phyloP scores from a whole-genome alignment of 2,888 invertebrate genomes.

The Mimumesa dahlbomi region DNA sequence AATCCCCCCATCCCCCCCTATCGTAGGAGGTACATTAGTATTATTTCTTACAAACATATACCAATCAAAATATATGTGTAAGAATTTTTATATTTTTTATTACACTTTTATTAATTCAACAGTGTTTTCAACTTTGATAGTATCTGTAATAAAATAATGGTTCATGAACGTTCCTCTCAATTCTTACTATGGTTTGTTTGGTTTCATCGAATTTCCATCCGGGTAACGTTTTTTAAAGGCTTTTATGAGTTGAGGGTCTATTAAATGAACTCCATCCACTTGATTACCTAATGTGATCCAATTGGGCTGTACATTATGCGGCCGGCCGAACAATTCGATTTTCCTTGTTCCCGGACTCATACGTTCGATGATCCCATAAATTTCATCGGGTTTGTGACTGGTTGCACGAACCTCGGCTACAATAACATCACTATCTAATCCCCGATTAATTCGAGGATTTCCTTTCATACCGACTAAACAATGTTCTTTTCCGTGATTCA shows the following conservation, averaged over 20 bases:
- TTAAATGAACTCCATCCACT: slow-evolving; percentile 95
- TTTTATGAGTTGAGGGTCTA: slow-evolving; percentile 94
- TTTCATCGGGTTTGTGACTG: slow-evolving; percentile 99
- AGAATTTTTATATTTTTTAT: no score
- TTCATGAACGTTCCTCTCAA: neutral
- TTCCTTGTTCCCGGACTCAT: slow-evolving; percentile 98
- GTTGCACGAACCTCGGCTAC: slow-evolving; percentile 99
- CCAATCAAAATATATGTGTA: no score
- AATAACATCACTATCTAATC: slow-evolving; percentile 98
- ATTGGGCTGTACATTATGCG: slow-evolving; percentile 98
- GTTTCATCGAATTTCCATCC: slow-evolving; percentile 88
- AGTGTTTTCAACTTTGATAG: neutral
- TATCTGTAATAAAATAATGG: slow-evolving; percentile 2
- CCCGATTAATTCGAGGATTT: slow-evolving; percentile 93
- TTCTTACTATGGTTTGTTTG: slow-evolving; percentile 72
- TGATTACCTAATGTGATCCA: slow-evolving; percentile 99
- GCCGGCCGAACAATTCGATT: slow-evolving; percentile 97
- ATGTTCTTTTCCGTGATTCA: slow-evolving; percentile 99
- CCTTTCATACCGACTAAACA: slow-evolving; percentile 98
- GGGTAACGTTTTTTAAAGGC: slow-evolving; percentile 96
- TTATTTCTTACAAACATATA: no score
- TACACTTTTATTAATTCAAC: no score
- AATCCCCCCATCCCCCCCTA: no score
- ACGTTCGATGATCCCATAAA: slow-evolving; percentile 98
- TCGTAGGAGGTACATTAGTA: no score